Percentiles rank a stretch among this genome's conserved stretches.
These are phyloP conservation scores for Calcarius lapponicus DNA, from an alignment of 2,797 vertebrate genomes.

Conservation along the genomic window DNA sequence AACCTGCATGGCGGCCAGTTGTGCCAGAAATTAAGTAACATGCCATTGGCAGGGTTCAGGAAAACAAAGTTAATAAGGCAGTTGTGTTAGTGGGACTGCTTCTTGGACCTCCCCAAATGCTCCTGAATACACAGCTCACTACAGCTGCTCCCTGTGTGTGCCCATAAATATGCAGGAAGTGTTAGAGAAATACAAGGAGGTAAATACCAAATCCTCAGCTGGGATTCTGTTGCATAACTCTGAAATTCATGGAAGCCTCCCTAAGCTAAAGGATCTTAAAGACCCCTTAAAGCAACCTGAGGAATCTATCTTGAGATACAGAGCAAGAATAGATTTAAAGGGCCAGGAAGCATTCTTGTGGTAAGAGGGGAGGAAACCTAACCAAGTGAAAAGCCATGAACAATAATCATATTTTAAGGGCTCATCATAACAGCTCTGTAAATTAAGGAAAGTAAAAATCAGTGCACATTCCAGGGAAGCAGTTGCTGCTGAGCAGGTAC, in stretches of 20 bases:
- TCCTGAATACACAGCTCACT: background rate
- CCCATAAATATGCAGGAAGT: background rate
- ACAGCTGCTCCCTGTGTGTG: background rate
- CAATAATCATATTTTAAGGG: background rate
- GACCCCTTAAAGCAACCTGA: background rate
- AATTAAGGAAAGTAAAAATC: background rate
- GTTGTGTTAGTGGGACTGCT: background rate
- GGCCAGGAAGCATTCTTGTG: background rate
- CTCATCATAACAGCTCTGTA: background rate
- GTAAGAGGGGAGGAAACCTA: background rate
- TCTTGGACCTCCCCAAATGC: background rate
- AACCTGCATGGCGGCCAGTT: background rate
- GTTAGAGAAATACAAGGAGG: background rate
- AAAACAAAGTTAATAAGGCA: background rate
- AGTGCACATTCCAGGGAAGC: background rate
- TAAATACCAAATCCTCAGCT: background rate
- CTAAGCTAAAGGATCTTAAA: background rate
- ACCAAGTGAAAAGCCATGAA: background rate
- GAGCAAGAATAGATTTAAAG: background rate
- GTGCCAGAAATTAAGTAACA: background rate
- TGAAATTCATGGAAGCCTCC: background rate
- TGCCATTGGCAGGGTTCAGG: background rate
- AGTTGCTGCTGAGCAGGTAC: background rate
- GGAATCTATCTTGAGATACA: background rate
- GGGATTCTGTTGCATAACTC: background rate